Base-by-base conservation (phyloP, 2,797 vertebrate genomes). In the Sebastes cheni region DNA sequence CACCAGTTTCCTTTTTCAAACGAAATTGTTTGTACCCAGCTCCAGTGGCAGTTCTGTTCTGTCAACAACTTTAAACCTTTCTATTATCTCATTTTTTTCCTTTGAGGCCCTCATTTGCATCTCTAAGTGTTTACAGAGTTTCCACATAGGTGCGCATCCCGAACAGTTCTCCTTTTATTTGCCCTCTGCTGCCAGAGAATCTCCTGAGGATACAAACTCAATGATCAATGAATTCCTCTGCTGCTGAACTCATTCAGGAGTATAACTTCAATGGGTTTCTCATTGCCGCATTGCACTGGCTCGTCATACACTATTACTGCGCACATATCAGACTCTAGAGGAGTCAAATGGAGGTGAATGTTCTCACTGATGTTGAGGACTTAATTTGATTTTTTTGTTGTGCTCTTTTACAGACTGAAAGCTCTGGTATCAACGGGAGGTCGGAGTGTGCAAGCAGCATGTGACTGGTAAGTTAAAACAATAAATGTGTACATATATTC, bases 381-480 rank as follows among this genome's bases (percentile, higher is more conserved):
- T 8, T 67, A 1, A 58, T 64, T 42, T 3, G 1, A 42, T 59
- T 67, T 71, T 22, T 67, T 2, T 76, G 13, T 56, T 69, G 5
- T 84, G 14, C 32, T 87, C 85, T 75, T 56, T 82, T 92, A 67
- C 88, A 99, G 98, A 81, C 96, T 98, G 88, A 99, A 99, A 93
- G 98, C 98, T 16, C 90, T 99, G 93, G 97, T 97, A 32, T 98
- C 98, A 6, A 99, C 98, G 0, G 98, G 98, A 71, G 97, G 97
- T 88, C 97, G 97, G 86, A 99, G 97, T 4, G 97, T 99, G 34
- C 98, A 99, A 83, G 96, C 97, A 79, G 98, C 98, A 78, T 99
- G 98, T 92, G 98, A 99, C 95, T 99, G 98, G 98, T 99, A 93
- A 94, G 97, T 92, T 52, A 25, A 46, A 25, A 65, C 25, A 22